Percentiles rank a stretch among this genome's conserved stretches.
phyloP scores from a whole-genome alignment of 2,797 vertebrate genomes.

The Lerista edwardsae region DNA sequence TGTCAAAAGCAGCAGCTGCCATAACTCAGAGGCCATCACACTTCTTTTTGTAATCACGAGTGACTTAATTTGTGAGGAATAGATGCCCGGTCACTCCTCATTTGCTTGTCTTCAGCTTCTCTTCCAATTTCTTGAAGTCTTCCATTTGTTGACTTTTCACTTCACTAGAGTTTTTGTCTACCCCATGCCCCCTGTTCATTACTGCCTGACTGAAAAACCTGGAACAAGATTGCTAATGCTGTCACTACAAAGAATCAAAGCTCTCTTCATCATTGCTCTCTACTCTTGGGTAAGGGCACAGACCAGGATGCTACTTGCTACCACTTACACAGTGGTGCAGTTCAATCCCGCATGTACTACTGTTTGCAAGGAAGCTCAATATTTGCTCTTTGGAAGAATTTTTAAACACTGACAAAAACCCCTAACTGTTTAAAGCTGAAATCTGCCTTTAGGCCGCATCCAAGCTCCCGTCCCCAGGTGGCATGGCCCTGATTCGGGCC shows the following conservation, averaged over 20 bases:
- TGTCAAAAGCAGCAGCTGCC: slow-evolving; percentile 26
- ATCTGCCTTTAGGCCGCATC: too few relatives aligned
- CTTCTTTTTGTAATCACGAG: not conserved
- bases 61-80: not conserved
- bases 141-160: not conserved
- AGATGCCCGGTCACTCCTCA: not conserved
- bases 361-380: not conserved
- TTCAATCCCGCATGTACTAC: not conserved
- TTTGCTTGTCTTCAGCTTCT: not conserved
- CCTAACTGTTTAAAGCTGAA: not conserved
- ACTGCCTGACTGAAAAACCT: not conserved
- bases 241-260: not conserved
- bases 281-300: not conserved
- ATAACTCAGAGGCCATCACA: slow-evolving; percentile 12
- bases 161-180: not conserved
- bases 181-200: not conserved
- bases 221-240: not conserved
- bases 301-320: not conserved
- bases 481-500: too few relatives aligned
- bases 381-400: not conserved
- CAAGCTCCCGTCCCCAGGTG: too few relatives aligned
- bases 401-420: not conserved
- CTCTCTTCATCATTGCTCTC: not conserved
- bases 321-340: not conserved
- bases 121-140: not conserved